Evolutionary conservation across 2,797 vertebrate species (phyloP).

Genomic region (Lutjanus campechanus): DNA sequence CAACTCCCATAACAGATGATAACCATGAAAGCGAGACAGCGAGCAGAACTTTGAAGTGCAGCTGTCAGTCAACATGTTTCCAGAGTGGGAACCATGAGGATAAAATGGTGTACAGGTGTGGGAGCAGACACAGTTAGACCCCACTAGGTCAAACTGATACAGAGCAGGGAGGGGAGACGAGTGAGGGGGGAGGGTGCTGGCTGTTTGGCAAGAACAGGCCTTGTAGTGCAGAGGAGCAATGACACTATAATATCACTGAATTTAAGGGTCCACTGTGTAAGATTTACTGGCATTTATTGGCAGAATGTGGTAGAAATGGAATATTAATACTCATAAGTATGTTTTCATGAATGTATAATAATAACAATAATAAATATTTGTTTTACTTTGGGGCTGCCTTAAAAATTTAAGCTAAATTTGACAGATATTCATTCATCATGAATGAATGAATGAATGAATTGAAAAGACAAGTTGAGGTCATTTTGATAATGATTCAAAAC

Average conservation of each 20-base stretch:
- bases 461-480: too few species aligned
- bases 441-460: too few species aligned
- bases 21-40: conserved; percentile 66
- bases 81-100: conserved; percentile 73
- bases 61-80: conserved; percentile 83
- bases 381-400: too few species aligned
- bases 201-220: conserved; percentile 47
- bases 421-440: too few species aligned
- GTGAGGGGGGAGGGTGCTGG: background rate
- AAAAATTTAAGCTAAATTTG: too few species aligned
- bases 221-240: conserved; percentile 8
- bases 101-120: conserved; percentile 88
- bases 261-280: background rate
- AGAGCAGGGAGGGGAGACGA: background rate
- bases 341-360: too few species aligned
- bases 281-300: too few species aligned
- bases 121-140: conserved; percentile 74
- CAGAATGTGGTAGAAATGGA: too few species aligned
- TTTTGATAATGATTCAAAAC: too few species aligned
- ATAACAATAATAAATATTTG: too few species aligned
- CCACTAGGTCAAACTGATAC: conserved; percentile 74
- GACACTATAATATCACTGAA: background rate
- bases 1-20: conserved; percentile 72
- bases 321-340: too few species aligned
- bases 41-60: conserved; percentile 84